A percentile compares a stretch with the other conserved stretches of the same genome.
These are phyloP conservation scores for Scomber colias DNA, from an alignment of 2,113 vertebrate genomes.

Conservation along the genomic window DNA sequence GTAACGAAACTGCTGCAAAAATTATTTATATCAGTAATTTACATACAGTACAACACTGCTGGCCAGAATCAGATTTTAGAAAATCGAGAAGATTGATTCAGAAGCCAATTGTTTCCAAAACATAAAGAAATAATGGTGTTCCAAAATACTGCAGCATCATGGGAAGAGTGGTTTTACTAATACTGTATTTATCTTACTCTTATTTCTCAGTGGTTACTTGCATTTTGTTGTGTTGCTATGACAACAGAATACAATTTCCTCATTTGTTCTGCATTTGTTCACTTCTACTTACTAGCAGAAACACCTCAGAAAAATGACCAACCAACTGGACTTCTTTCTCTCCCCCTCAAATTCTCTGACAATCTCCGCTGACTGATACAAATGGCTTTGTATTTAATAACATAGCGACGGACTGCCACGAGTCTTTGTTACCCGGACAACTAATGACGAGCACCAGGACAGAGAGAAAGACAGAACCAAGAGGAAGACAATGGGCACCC, in stretches of 20 bases:
- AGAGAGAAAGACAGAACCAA: slow-evolving; percentile 36
- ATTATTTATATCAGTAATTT: no score
- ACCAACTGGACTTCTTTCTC: slow-evolving; percentile 61
- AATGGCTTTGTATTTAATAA: slow-evolving; percentile 74
- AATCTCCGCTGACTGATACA: slow-evolving; percentile 61
- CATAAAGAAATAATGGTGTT: neutral
- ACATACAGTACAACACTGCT: no score
- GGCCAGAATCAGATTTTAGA: neutral
- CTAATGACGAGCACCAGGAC: slow-evolving; percentile 69
- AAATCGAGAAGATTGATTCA: neutral
- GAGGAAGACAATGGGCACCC: slow-evolving; percentile 41
- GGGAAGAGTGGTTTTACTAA: slow-evolving; percentile 9
- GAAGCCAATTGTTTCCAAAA: neutral
- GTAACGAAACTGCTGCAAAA: no score
- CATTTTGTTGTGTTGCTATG: slow-evolving; percentile 71
- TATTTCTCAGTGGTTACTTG: slow-evolving; percentile 5
- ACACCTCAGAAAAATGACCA: slow-evolving; percentile 70
- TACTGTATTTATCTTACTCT: slow-evolving; percentile 27
- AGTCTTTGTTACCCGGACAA: slow-evolving; percentile 72
- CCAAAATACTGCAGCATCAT: slow-evolving; percentile 6
- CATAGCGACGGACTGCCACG: slow-evolving; percentile 63
- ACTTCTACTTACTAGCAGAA: slow-evolving; percentile 56
- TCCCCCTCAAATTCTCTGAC: slow-evolving; percentile 50
- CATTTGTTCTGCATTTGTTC: slow-evolving; percentile 63
- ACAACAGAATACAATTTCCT: slow-evolving; percentile 73